A percentile compares a stretch with the other conserved stretches of the same genome.
These are phyloP conservation scores for Megathymus violae DNA, from an alignment of 1,140 invertebrate genomes.

Conservation along the genomic window DNA sequence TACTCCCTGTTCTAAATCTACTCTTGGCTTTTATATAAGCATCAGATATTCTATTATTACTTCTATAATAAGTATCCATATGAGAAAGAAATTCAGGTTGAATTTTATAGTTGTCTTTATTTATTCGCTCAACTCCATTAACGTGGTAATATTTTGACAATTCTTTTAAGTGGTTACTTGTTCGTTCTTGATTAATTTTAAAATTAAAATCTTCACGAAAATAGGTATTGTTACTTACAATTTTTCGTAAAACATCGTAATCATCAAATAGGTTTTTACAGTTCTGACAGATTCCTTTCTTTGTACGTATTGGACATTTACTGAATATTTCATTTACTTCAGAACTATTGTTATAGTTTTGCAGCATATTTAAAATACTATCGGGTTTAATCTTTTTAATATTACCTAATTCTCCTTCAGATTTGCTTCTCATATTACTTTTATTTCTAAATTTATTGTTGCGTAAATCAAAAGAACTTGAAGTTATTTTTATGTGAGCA, in stretches of 20 bases:
- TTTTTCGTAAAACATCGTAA: slow-evolving; percentile 5
- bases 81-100: slow-evolving; percentile 1
- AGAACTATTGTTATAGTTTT: slow-evolving; percentile 16
- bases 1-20: not conserved
- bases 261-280: not conserved
- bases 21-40: not conserved
- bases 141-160: not conserved
- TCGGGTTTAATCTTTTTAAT: slow-evolving; percentile 20
- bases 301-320: not conserved
- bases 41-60: not conserved
- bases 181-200: not conserved
- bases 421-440: slow-evolving; percentile 45
- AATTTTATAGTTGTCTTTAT: not conserved
- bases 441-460: slow-evolving; percentile 12
- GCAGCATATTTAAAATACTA: slow-evolving; percentile 28
- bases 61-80: not conserved
- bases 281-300: slow-evolving; percentile 2
- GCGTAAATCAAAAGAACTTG: slow-evolving; percentile 24
- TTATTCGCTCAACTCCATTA: not conserved
- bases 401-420: slow-evolving; percentile 43
- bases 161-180: not conserved
- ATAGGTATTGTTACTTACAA: slow-evolving; percentile 10
- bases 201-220: not conserved
- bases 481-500: slow-evolving; percentile 19
- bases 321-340: not conserved